A percentile compares a stretch with the other conserved stretches of the same genome.
These are phyloP conservation scores for Philereme transversata DNA, from an alignment of 2,888 invertebrate genomes.

Conservation along the genomic window DNA sequence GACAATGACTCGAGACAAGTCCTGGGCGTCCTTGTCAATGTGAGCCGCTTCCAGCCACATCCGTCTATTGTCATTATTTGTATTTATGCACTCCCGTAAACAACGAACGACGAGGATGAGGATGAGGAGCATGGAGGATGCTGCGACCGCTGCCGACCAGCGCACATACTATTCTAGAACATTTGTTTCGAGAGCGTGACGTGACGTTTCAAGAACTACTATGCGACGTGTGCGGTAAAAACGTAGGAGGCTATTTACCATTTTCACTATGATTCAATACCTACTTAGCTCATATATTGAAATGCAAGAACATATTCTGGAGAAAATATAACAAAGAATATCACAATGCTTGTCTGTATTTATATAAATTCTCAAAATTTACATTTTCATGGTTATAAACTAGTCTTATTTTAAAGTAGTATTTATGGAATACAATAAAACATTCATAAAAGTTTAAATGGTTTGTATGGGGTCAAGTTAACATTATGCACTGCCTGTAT, in stretches of 20 bases:
- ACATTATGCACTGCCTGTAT: slow-evolving; percentile 74
- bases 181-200: slow-evolving; percentile 30
- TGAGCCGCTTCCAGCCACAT: slow-evolving; percentile 83
- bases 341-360: slow-evolving; percentile 41
- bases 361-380: slow-evolving; percentile 47
- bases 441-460: slow-evolving; percentile 69
- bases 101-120: slow-evolving; percentile 70
- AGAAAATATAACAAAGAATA: slow-evolving; percentile 39
- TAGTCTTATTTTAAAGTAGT: slow-evolving; percentile 58
- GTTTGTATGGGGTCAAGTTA: slow-evolving; percentile 74
- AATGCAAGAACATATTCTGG: slow-evolving; percentile 31
- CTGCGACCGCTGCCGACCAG: slow-evolving; percentile 24
- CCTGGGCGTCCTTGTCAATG: slow-evolving; percentile 84
- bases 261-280: slow-evolving; percentile 34
- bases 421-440: slow-evolving; percentile 71
- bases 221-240: slow-evolving; percentile 58
- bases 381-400: slow-evolving; percentile 64
- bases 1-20: slow-evolving; percentile 79
- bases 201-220: slow-evolving; percentile 25
- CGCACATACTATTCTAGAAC: slow-evolving; percentile 43
- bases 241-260: slow-evolving; percentile 62
- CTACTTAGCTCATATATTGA: slow-evolving; percentile 33
- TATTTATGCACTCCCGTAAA: slow-evolving; percentile 77
- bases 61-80: slow-evolving; percentile 82
- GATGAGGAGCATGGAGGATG: slow-evolving; percentile 57